Base-by-base conservation (phyloP, 2,113 vertebrate species). In the Spea bombifrons region DNA sequence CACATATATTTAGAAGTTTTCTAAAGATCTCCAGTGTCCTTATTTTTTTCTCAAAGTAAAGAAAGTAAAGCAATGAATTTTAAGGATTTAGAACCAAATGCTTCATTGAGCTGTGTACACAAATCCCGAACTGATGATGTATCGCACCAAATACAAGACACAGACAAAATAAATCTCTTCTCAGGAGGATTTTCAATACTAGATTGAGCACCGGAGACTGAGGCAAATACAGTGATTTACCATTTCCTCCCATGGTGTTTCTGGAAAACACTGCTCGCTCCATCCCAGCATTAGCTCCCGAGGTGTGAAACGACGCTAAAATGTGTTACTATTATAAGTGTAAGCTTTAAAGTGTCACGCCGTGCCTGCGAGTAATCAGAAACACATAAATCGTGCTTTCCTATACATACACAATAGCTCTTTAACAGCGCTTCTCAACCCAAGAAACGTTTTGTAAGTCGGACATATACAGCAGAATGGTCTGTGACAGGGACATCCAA, bases 171-270 rank as follows among this genome's bases (percentile, higher is more conserved):
- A 75, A 75, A 75, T 75, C 65, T 55, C 65, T 67, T 49, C 64
- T n/a, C 50, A 53, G 43, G 7, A n/a, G 10, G 55, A 43, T 46
- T 75, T 75, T 55, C 74, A 67, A 16, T 52, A 45, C 49, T n/a
- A 45, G 30, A 8, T 67, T 55, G 64, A 67, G 65, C 74, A 75
- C 74, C 74, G 52, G 3, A 30, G 74, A 75, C 74, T 55, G 61
- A 52, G 74, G 63, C 17, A 67, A 55, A 45, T 65, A 16, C 9
- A 30, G 43, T 67, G 64, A 75, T 75, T 75, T 53, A 67, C 65
- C 50, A 67, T 15, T 53, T 53, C 17, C 7, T 64, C 61, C 3
- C 30, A 6, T 4, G 30, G 61, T 64, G 61, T 64, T 64, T 30
- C 61, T 30, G 17, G 61, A 64, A 9, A 64, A 64, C 17, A 64